Evolutionary conservation across 2,888 invertebrate species (phyloP), one percentile per base, ranked within the genome.

Genomic region (Dicranocentrus wangi): DNA sequence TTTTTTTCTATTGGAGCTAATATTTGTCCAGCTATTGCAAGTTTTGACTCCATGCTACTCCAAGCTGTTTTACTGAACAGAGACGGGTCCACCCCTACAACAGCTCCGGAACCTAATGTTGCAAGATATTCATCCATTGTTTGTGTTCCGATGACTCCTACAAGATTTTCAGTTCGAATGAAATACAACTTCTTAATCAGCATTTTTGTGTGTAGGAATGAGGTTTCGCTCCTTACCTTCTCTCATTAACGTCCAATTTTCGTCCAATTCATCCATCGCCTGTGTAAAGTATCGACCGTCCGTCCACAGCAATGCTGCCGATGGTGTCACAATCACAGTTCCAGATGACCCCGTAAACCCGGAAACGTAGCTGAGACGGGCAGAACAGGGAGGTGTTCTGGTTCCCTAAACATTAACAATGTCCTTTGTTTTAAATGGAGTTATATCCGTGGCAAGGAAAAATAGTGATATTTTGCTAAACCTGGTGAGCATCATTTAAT

Each of bases 171-270:
- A 32, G 3, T 32, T 32, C 32, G 32, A n/a, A n/a, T n/a, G n/a
- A n/a, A n/a, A n/a, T 32, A 32, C 32, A 32, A 32, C 32, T n/a
- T n/a, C n/a, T n/a, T n/a, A n/a, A n/a, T n/a, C n/a, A n/a, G n/a
- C n/a, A n/a, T n/a, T n/a, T n/a, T n/a, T n/a, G n/a, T n/a, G n/a
- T n/a, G n/a, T n/a, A n/a, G n/a, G n/a, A n/a, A n/a, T n/a, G n/a
- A n/a, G n/a, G n/a, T 32, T 32, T 7, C 10, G 32, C 3, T 32
- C 32, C 32, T 32, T 10, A 89, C 93, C 93, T 88, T 94, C 93
- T 88, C 94, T 97, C 97, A 99, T 98, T 2, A 99, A 90, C 0
- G 92, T 93, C 99, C 99, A 99, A 21, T 71, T 75, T 2, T 81
- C 61, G 61, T 84, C 82, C 23, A 84, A 17, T 23, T 82, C 79